Base-by-base conservation (phyloP, 1,140 invertebrate species). In the Chymomyza costata region DNA sequence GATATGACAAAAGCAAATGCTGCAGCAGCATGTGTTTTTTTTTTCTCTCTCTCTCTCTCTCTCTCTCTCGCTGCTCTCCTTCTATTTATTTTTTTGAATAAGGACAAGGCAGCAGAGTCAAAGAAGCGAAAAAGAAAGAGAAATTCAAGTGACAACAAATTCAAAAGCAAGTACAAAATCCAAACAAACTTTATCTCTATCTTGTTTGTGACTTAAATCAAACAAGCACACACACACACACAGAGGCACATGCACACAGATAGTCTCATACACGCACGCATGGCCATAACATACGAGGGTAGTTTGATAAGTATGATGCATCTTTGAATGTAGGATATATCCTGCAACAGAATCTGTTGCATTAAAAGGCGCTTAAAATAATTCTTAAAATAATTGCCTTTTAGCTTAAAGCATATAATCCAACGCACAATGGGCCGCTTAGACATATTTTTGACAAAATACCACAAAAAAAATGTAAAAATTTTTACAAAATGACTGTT, bases 151-250 rank as follows among this genome's bases (percentile, higher is more conserved):
- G 52, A 62, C 58, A 61, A 62, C 51, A 65, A 65, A 51, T 56
- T 71, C 56, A 49, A 48, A 30, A 37, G 53, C 53, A 19, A 17
- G 60, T 49, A 51, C 41, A 40, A 39, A 48, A 71, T 78, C 51
- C 71, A 78, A 78, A 71, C 62, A 76, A 78, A 78, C 66, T 78
- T 78, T 78, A 78, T 78, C 73, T 74, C 61, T 48, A 74, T 74
- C 65, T 76, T 76, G 70, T 76, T 65, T 74, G 56, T 48, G 70
- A 74, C 55, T 80, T 80, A 63, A 71, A 71, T 78, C 65, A 76
- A 66, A 76, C 54, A 70, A 66, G 50, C 71, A 57, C 40, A 40
- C 32, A 19, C 13, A 38, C 10, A 16, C 13, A 18, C 21, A 25
- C 21, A 25, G 3, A 25, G 3, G 21, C 21, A 16, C 6, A 50